Evolutionary conservation across 2,888 invertebrate species (phyloP), one percentile per base, ranked within the genome.

Genomic region (Trachelus stipa): DNA sequence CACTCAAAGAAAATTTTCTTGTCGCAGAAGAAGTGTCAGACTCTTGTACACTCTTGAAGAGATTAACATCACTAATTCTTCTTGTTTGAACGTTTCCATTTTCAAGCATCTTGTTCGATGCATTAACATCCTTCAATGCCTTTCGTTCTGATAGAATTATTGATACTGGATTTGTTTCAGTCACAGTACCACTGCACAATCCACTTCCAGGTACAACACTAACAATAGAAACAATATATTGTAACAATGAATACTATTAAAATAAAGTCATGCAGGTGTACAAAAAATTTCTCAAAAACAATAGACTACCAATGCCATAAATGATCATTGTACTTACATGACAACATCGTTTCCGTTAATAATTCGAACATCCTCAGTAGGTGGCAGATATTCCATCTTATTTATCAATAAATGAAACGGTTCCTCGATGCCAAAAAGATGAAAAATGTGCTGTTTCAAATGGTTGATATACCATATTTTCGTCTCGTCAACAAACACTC

Each of bases 291-390:
- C 23, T 9, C 23, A 0, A 56, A 56, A 56, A 56, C 56, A 56
- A 56, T 56, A 56, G 56, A 56, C 56, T 23, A 9, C 2, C 56
- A 23, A 56, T 56, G 9, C 23, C 23, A 56, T 23, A 56, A 56
- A 56, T 56, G 23, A 56, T 56, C 2, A 56, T 74, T 77, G 30
- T 81, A 82, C 80, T 76, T 85, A 87, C 87, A 82, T 79, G 35
- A 88, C 79, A 74, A 83, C 76, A 75, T 87, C 86, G 69, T 85
- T 85, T 76, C 82, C 82, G 23, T 86, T 81, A 34, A 89, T 76
- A n/a, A 87, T 77, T n/a, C 85, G 85, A 31, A 90, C 85, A 79
- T 92, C 91, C 80, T 91, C 92, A 30, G 81, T 85, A 3, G 90
- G 87, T 3, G 92, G 91, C 71, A 92, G 81, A 82, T 89, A 90